Evolutionary conservation across 2,113 vertebrate species (phyloP).

Genomic region (Rhinolophus sinicus): DNA sequence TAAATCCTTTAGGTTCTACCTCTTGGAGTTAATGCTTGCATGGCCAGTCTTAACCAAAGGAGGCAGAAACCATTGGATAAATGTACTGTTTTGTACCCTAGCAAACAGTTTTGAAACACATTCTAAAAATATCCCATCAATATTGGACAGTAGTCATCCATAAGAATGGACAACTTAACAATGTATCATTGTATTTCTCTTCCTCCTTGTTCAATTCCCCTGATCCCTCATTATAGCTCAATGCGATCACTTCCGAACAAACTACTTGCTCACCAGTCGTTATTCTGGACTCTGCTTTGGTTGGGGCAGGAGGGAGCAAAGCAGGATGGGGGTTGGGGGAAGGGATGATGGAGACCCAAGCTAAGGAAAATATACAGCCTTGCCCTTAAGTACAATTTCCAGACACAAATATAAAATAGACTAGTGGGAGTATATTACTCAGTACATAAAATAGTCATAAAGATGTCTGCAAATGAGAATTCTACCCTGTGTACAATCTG

Average conservation of each 20-base stretch:
- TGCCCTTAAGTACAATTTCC: not conserved
- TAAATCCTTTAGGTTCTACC: not conserved
- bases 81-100: not conserved
- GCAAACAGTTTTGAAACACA: constrained; percentile 12
- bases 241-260: not conserved
- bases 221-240: not conserved
- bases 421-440: not conserved
- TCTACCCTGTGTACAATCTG: not conserved
- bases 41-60: not conserved
- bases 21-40: not conserved
- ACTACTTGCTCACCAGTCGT: not conserved
- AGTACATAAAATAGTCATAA: constrained; percentile 24
- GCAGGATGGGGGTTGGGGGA: too few species aligned
- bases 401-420: not conserved
- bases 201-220: not conserved
- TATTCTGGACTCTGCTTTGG: not conserved
- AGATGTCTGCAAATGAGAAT: not conserved
- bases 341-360: not conserved
- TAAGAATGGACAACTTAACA: not conserved
- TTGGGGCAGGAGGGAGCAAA: not conserved
- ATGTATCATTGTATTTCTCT: not conserved
- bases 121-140: not conserved
- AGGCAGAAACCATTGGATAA: not conserved
- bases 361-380: not conserved
- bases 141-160: not conserved